These are phyloP conservation scores for Proctacanthus coquilletti DNA, from an alignment of 1,140 invertebrate species.

Conservation along the genomic window DNA sequence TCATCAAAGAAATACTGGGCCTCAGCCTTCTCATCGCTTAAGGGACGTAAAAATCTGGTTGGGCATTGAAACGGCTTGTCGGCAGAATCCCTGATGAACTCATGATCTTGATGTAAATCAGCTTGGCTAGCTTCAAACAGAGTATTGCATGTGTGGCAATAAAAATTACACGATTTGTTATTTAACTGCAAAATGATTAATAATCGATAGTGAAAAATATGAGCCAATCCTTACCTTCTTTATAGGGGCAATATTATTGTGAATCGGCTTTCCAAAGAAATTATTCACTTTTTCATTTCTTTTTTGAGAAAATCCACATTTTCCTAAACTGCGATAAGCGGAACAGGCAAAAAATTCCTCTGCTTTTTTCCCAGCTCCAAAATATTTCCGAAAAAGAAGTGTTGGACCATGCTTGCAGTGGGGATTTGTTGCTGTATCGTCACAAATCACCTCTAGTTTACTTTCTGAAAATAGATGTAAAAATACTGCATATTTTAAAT, in stretches of 20 bases:
- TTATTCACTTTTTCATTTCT: too few relatives aligned
- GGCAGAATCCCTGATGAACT: conserved; percentile 30
- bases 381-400: conserved; percentile 43
- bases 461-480: conserved; percentile 18
- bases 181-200: too few relatives aligned
- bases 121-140: conserved; percentile 45
- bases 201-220: too few relatives aligned
- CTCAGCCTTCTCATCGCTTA: conserved; percentile 49
- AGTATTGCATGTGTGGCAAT: too few relatives aligned
- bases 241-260: too few relatives aligned
- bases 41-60: conserved; percentile 39
- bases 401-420: conserved; percentile 48
- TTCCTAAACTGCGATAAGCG: conserved; percentile 57
- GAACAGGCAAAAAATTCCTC: conserved; percentile 60
- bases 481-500: neutral
- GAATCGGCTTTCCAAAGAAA: too few relatives aligned
- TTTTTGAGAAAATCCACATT: too few relatives aligned
- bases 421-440: conserved; percentile 34
- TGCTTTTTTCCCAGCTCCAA: conserved; percentile 15
- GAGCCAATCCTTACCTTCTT: too few relatives aligned
- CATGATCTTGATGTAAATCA: conserved; percentile 32
- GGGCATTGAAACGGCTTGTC: conserved; percentile 38
- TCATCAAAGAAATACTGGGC: conserved; percentile 61
- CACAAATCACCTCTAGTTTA: conserved; percentile 15
- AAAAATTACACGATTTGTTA: too few relatives aligned